Evolutionary conservation across 37 sponge, comb jelly and placozoan genomes (phyloP), one percentile per base, ranked within the genome.

Genomic region (Halichondria panicea): DNA sequence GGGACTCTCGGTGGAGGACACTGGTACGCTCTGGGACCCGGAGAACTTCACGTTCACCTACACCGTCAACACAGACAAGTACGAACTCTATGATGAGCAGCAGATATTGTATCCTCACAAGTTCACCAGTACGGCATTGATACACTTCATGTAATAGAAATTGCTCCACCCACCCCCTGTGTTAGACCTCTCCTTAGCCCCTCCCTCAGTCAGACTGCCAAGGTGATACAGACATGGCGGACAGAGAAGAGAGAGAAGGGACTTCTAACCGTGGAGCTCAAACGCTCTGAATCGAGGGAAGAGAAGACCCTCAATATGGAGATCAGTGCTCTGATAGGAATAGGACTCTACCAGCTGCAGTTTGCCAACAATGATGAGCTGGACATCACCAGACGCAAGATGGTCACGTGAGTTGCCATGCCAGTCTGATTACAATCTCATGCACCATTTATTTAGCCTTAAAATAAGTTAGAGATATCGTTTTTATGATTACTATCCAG

Each of bases 71-170:
- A 69, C 40, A 4, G 63, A 68, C 5, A 71, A 50, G 22, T 94
- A 91, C 42, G 95, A 94, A 37, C 89, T 94, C 42, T 91, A 93
- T 30, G 95, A 94, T 60, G 86, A 91, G 56, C 91, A 87, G 36
- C 95, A 94, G 74, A 83, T 94, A 40, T 85, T 94, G 88, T 91
- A 81, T 88, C 74, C 43, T 53, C 18, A 11, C 30, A 25, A 21
- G 50, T 54, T 11, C 60, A 24, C 5, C 33, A 35, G 27, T 35
- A 35, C 9, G 27, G 30, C 15, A 54, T 31, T 59, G 61, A 59
- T 59, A n/a, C 28, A 7, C 7, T 22, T 59, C 24, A 59, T 59
- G 15, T n/a, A n/a, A 27, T 15, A 67, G 38, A 15, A 67, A 13
- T 24, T 54, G 4, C 73, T 4, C 40, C 73, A n/a, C 55, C 40